Evolutionary conservation across 2,888 invertebrate species (phyloP).

Genomic region (Ellobium chinense): DNA sequence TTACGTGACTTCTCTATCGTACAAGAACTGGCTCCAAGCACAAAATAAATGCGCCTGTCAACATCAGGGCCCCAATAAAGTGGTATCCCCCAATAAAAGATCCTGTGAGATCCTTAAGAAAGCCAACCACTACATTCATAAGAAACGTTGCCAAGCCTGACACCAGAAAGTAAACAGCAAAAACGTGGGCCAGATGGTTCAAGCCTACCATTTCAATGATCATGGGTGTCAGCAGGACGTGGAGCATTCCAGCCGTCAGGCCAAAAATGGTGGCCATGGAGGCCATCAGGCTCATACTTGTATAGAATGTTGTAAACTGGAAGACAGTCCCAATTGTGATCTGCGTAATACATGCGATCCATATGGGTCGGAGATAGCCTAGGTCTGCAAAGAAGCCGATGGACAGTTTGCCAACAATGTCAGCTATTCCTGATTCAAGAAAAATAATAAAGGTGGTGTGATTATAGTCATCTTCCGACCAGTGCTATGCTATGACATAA

Average conservation of each 20-base stretch:
- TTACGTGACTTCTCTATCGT: no score
- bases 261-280: neutral
- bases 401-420: slow-evolving; percentile 24
- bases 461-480: no score
- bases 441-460: no score
- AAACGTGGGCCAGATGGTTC: slow-evolving; percentile 11
- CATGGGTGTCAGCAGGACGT: slow-evolving; percentile 3
- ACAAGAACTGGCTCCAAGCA: slow-evolving; percentile 15
- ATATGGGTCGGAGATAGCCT: neutral
- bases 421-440: slow-evolving; percentile 17
- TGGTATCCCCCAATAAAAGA: slow-evolving; percentile 19
- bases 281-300: neutral
- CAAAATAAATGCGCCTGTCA: neutral
- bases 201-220: slow-evolving; percentile 15
- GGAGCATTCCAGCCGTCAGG: neutral
- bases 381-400: slow-evolving; percentile 34
- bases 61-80: slow-evolving; percentile 16
- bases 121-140: slow-evolving; percentile 14
- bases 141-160: slow-evolving; percentile 4
- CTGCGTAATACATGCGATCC: slow-evolving; percentile 9
- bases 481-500: no score
- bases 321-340: neutral
- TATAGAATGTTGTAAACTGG: slow-evolving; percentile 21
- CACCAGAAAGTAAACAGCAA: neutral
- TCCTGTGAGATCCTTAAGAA: slow-evolving; percentile 19